Base-by-base conservation (phyloP, 2,888 invertebrate genomes). In the Chloromyia formosa region DNA sequence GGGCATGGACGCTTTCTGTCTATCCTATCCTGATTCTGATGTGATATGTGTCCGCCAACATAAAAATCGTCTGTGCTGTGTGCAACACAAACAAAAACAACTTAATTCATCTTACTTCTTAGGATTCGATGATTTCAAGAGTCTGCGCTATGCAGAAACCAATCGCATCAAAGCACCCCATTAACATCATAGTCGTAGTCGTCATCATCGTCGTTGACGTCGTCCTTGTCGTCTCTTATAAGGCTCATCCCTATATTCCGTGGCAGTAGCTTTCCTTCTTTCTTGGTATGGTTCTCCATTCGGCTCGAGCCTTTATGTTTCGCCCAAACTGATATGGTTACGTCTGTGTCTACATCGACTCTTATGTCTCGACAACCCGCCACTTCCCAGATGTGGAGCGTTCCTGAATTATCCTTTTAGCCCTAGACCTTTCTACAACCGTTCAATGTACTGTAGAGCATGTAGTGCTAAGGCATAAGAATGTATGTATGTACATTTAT, bases 101-200 rank as follows among this genome's bases (percentile, higher is more conserved):
- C 62, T 74, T 74, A 77, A 77, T 77, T 77, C 78, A 77, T 78
- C 78, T 78, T 78, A 78, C 75, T 78, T 77, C 76, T 76, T 77
- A 58, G 78, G 85, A 85, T 85, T 85, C 85, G 85, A 85, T 85
- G 85, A 85, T 85, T 85, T 85, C 85, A 84, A 85, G 85, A 84
- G 85, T 84, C 85, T 86, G 85, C 85, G 85, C 85, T 85, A 85
- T 85, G 75, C 85, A 84, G 82, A 86, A 86, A 85, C 85, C 85
- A 86, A 86, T 86, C 85, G 85, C 84, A 86, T 85, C 85, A 85
- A 86, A 85, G 86, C 85, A 86, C 85, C 85, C 85, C 84, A 85
- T 85, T 85, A 84, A 84, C 84, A 61, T 72, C 58, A 61, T 73
- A 45, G 45, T 22, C 72, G 35, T 22, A 45, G 58, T 72, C 83